Base-by-base conservation (phyloP, 2,113 vertebrate species). In the Menidia beryllina region DNA sequence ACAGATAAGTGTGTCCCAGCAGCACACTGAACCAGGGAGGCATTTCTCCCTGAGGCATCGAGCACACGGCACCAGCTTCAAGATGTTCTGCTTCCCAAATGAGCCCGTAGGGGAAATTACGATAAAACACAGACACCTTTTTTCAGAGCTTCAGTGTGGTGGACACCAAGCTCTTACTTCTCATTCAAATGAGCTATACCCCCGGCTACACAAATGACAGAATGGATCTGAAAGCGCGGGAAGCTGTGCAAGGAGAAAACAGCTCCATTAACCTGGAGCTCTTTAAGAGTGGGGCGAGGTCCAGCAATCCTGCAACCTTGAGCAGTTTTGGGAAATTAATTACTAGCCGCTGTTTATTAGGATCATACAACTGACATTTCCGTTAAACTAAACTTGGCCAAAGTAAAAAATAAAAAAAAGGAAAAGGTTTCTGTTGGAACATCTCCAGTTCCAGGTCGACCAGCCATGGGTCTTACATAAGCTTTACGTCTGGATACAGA, bases 381-480 rank as follows among this genome's bases (percentile, higher is more conserved):
- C 13, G 17, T 1, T 5, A 1, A 43, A 17, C 14, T 1, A 43
- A 43, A 17, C 13, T 43, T 17, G 13, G 10, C 14, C 13, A 43
- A n/a, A n/a, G n/a, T n/a, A n/a, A n/a, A n/a, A n/a, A n/a, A n/a
- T n/a, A n/a, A n/a, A n/a, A n/a, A n/a, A n/a, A n/a, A 17, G 39
- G 5, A 15, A 43, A 43, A 3, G 15, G 39, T 43, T 43, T 4
- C 39, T 1, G 39, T 43, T 43, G 39, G 39, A 15, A 15, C 39
- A 43, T 5, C 39, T 15, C 15, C 3, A 15, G 13, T 43, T 15
- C 39, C 39, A 43, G 39, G 39, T 43, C 13, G 5, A 27, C 26
- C 51, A 36, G 43, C 6, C 13, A 52, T 52, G 14, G 14, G 34
- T 63, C 36, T 58, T 60, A 59, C 12, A 19, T 25, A 51, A 57